Conservation (phyloP, 2,797 vertebrate species). For the Pseudotriccus pelzelni region DNA sequence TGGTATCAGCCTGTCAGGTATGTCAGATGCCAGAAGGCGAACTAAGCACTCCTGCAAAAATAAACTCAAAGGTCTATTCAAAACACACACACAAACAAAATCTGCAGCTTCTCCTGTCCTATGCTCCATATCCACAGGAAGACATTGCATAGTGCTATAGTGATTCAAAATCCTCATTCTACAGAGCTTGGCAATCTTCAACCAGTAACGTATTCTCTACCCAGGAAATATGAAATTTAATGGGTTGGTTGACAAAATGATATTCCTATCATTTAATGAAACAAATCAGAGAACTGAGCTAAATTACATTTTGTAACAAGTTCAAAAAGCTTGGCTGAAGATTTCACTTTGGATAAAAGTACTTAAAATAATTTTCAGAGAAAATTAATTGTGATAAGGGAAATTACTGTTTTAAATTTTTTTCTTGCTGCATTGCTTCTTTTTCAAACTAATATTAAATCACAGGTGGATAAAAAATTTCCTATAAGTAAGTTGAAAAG, state of each 20-base stretch:
- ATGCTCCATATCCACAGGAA: not conserved
- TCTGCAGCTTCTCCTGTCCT: not conserved
- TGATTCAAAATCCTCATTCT: not conserved
- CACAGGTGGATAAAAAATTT: constrained; percentile 4
- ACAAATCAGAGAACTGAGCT: not conserved
- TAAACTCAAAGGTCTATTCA: not conserved
- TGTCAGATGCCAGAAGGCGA: not conserved
- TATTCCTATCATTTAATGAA: not conserved
- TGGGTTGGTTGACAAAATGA: not conserved
- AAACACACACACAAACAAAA: not conserved
- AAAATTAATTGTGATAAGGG: constrained; percentile 24
- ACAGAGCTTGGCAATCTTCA: not conserved
- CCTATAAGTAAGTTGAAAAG: not conserved
- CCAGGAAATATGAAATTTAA: not conserved
- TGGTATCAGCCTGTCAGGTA: not conserved
- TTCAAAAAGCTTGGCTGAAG: not conserved
- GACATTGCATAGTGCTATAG: not conserved
- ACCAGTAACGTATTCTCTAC: not conserved
- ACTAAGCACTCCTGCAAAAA: not conserved
- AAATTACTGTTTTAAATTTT: not conserved
- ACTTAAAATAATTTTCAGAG: constrained; percentile 5
- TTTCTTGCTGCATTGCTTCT: not conserved
- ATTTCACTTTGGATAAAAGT: constrained; percentile 6
- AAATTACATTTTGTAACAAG: not conserved
- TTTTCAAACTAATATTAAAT: constrained; percentile 10